Conservation (phyloP, 2,888 invertebrate genomes). For the Neoitamus cyanurus region DNA sequence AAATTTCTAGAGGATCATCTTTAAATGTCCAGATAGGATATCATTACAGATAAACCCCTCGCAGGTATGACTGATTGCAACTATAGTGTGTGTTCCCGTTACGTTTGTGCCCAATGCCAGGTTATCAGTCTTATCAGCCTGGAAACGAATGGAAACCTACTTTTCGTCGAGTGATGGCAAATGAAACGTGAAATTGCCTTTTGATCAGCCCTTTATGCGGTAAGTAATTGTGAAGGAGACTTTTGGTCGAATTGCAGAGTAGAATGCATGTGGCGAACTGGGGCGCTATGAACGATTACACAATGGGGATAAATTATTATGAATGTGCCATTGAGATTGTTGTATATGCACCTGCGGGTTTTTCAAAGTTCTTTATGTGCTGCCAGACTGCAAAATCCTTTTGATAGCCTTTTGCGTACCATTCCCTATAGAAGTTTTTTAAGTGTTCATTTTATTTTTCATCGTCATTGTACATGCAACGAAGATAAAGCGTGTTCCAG, state of each 20-base stretch:
- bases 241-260: neutral
- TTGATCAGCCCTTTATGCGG: neutral
- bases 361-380: neutral
- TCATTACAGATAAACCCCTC: neutral
- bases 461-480: no score
- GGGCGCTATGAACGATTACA: neutral
- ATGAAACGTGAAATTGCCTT: neutral
- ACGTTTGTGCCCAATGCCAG: neutral
- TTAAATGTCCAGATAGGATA: neutral
- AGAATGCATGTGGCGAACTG: neutral
- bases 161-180: neutral
- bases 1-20: neutral
- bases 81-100: neutral
- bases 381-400: neutral
- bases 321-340: neutral
- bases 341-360: neutral
- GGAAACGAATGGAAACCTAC: neutral
- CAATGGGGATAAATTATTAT: neutral
- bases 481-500: no score
- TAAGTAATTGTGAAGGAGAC: neutral
- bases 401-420: neutral
- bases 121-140: neutral
- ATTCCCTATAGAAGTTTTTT: neutral
- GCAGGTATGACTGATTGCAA: neutral
- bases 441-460: no score